Conservation (phyloP, 2,797 vertebrate species). For the Peromyscus aztecus region DNA sequence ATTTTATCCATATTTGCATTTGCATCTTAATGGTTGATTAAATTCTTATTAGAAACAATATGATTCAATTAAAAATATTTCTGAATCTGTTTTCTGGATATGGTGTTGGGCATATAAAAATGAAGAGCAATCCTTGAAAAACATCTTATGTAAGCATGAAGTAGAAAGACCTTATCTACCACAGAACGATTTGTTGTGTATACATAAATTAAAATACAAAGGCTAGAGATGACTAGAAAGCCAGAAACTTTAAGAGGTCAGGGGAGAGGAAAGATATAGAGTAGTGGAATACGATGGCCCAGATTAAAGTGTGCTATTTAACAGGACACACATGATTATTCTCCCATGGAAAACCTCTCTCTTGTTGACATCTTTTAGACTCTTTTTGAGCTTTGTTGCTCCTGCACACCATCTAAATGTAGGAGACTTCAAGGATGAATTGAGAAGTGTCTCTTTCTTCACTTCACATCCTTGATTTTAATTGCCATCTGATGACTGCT, state of each 20-base stretch:
- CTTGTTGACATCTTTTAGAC: not conserved
- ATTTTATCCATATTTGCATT: not conserved
- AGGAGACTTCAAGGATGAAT: not conserved
- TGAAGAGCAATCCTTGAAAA: not conserved
- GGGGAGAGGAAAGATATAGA: not conserved
- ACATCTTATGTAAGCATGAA: not conserved
- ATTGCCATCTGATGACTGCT: not conserved
- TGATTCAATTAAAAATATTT: not conserved
- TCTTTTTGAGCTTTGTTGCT: not conserved
- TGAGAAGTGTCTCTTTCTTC: not conserved
- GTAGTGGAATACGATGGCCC: not conserved
- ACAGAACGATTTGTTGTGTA: not conserved
- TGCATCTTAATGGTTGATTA: not conserved
- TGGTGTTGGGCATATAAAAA: not conserved
- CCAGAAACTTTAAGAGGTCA: not conserved
- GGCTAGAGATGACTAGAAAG: not conserved
- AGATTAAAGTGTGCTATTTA: not conserved
- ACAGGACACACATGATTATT: not conserved
- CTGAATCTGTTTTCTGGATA: not conserved
- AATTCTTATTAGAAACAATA: constrained; percentile 38
- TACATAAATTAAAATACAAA: not conserved
- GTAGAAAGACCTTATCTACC: not conserved
- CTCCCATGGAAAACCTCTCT: not conserved
- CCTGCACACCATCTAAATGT: not conserved
- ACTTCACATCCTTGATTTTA: not conserved